Evolutionary conservation across 2,113 vertebrate species (phyloP).

Genomic region (Cynocephalus volans): DNA sequence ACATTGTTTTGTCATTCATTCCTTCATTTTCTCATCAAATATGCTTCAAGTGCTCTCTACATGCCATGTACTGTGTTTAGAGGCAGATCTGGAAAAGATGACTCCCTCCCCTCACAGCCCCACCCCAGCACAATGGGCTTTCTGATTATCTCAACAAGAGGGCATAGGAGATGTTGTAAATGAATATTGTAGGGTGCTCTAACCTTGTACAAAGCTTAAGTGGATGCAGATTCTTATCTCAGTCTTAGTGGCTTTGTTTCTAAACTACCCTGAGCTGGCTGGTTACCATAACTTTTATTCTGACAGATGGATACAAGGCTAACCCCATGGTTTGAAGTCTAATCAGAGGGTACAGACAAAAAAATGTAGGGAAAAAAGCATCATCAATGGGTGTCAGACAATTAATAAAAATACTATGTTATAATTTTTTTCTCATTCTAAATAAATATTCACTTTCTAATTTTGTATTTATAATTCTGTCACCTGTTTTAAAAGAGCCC

Average conservation of each 20-base stretch:
- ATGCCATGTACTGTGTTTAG: not conserved
- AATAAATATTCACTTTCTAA: not conserved
- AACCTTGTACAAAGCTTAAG: not conserved
- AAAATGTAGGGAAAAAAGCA: not conserved
- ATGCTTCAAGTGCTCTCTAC: not conserved
- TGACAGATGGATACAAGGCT: not conserved
- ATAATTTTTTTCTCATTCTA: conserved; percentile 16
- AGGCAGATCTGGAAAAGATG: not conserved
- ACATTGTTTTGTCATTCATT: not conserved
- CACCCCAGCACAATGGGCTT: not conserved
- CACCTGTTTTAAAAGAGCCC: not conserved
- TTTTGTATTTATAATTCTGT: not conserved
- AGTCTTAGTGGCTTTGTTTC: conserved; percentile 44
- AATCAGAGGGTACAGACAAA: not conserved
- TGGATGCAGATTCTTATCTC: not conserved
- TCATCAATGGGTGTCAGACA: not conserved
- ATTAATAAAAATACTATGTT: not conserved
- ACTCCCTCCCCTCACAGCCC: not conserved
- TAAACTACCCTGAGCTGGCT: not conserved
- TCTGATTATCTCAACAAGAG: conserved; percentile 3
- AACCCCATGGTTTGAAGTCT: not conserved
- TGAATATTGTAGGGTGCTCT: not conserved
- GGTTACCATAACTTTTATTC: not conserved
- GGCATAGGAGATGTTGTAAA: not conserved
- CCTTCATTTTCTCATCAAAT: not conserved